Conservation (phyloP, 2,888 invertebrate species). For the Formica aserva region DNA sequence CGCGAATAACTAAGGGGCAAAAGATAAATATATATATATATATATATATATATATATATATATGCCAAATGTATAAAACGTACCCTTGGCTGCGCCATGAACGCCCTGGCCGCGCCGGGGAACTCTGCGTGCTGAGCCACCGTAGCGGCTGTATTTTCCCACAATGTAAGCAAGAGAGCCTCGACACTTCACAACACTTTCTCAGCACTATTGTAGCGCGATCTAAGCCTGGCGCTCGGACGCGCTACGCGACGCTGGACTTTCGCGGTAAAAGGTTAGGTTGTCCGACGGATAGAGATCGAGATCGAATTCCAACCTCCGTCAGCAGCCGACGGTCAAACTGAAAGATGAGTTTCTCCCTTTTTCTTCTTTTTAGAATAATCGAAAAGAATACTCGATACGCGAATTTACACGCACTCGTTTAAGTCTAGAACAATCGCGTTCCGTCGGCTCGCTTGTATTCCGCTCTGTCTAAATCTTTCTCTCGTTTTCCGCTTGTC, state of each 20-base stretch:
- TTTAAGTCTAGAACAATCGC: background rate
- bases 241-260: conserved; percentile 29
- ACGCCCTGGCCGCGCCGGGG: conserved; percentile 91
- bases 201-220: conserved; percentile 44
- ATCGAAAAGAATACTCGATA: background rate
- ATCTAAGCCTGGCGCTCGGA: conserved; percentile 46
- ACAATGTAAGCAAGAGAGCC: conserved; percentile 76
- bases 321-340: conserved; percentile 24
- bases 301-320: background rate
- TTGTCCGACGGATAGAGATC: conserved; percentile 14
- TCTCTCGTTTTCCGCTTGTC: background rate
- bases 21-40: background rate
- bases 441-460: conserved; percentile 9
- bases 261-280: conserved; percentile 2
- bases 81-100: conserved; percentile 97
- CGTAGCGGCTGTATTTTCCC: conserved; percentile 86
- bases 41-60: background rate
- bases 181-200: conserved; percentile 77
- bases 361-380: background rate
- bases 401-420: background rate
- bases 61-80: conserved; percentile 84
- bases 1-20: background rate
- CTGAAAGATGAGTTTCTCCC: background rate
- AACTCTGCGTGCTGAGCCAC: conserved; percentile 88
- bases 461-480: background rate